Base-by-base conservation (phyloP, 2,888 invertebrate genomes). In the Salpingus planirostris region DNA sequence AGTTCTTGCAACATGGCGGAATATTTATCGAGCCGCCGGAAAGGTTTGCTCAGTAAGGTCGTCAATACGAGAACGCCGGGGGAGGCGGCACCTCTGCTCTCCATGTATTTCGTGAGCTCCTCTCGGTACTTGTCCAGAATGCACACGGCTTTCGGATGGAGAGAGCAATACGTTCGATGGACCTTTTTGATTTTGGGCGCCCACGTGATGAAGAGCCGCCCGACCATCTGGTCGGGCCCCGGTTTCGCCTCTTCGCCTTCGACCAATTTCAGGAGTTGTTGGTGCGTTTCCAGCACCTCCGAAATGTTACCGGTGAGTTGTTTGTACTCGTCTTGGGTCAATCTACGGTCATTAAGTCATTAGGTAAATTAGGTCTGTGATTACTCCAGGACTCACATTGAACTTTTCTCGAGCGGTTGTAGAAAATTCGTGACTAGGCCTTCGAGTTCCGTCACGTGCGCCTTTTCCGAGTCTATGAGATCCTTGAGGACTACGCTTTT, bases 131-230 rank as follows among this genome's bases (percentile, higher is more conserved):
- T 86, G 63, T 93, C 93, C 49, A 98, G 73, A 50, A 96, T 80
- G 57, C 87, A 86, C 26, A 93, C 93, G 43, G 95, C 95, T 64
- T 80, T 78, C 1, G 97, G 97, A 73, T 98, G 97, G 46, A 89
- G 80, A 33, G 82, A 77, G 66, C 96, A 96, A 64, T 97, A 98
- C 8, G 74, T 71, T 54, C 83, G 80, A 62, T 96, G 91, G 7
- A 91, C 80, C 44, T 73, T 68, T 66, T 93, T 91, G 47, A 90
- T 74, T 55, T 76, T 74, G 11, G 86, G 79, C 3, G 89, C 89
- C 66, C 82, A 79, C 36, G 81, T 82, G 37, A 98, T 67, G 63
- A 97, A 95, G 7, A 93, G 69, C 47, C 88, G 90, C 2, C 98
- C 98, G 11, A 92, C 83, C 50, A 88, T 73, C 62, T 93, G 90